phyloP scores from a whole-genome alignment of 2,888 invertebrate species.

The Adelognathus sp. region DNA sequence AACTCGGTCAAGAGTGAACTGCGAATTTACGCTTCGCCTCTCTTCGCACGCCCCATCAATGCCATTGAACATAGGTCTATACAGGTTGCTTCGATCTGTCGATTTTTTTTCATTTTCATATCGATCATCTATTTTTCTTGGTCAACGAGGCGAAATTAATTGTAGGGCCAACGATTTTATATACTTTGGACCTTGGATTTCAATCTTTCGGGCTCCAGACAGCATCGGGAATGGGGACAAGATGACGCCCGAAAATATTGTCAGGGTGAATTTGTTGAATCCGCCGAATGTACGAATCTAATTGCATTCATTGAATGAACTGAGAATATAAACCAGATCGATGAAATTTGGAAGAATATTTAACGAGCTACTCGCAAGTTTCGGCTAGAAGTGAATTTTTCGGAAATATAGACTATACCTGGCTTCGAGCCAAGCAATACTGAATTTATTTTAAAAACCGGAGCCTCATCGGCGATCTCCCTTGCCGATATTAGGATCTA shows the following conservation, averaged over 20 bases:
- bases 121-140: constrained; percentile 28
- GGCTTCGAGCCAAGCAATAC: constrained; percentile 57
- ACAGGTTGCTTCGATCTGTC: background rate
- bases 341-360: constrained; percentile 28
- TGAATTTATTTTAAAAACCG: constrained; percentile 59
- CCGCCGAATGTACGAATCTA: background rate
- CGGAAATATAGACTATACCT: constrained; percentile 53
- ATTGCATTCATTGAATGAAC: constrained; percentile 1
- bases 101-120: constrained; percentile 7
- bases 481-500: constrained; percentile 56
- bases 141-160: constrained; percentile 24
- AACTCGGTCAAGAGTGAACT: constrained; percentile 60
- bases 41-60: background rate
- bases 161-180: constrained; percentile 2
- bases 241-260: background rate
- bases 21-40: constrained; percentile 7
- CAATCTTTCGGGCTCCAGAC: too few relatives aligned
- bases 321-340: background rate
- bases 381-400: constrained; percentile 52
- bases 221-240: background rate
- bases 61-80: constrained; percentile 5
- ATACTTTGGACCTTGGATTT: background rate
- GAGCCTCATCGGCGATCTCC: constrained; percentile 15
- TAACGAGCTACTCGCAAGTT: constrained; percentile 48
- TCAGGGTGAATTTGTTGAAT: background rate